Base-by-base conservation (phyloP, 2,888 invertebrate genomes). In the Diachrysia chrysitis region DNA sequence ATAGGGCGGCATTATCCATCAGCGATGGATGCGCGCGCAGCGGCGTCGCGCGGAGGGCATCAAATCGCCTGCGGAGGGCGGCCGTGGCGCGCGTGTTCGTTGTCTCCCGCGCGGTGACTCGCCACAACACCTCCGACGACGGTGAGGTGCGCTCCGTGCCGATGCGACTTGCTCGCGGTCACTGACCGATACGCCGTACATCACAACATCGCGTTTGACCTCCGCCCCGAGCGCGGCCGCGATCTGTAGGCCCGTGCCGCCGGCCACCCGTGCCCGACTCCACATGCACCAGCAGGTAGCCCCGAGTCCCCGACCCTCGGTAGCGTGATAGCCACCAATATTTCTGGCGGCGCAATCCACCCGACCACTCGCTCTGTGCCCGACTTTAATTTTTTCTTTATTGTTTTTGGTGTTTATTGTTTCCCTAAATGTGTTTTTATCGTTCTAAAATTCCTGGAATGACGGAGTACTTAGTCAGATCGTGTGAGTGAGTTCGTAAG, bases 41-140 rank as follows among this genome's bases (percentile, higher is more conserved):
- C 81, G 85, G 92, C 92, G 93, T 91, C 91, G 91, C 86, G 93
- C 91, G 92, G 93, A 93, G 94, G 92, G 93, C 90, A 87, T 93
- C 94, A 95, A 92, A 94, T 90, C 93, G 95, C 91, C 90, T 91
- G 90, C 92, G 93, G 93, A 93, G 92, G 93, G 95, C 95, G 92
- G 79, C 83, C 92, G 88, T 88, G 86, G 86, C 92, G 93, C 93
- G 92, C 95, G 95, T 87, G 91, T 92, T 85, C 82, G 87, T 84
- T 82, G 85, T 88, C 87, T 87, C 86, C 82, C 88, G 89, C 86
- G 86, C 84, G 87, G 83, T 89, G 88, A 87, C 85, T 89, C 88
- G 86, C 85, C 88, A 89, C 88, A 88, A 87, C 89, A 87, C 90
- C 91, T 91, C 87, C 87, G 88, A 85, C 88, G 84, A 82, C 87